Conservation (phyloP, 1,140 invertebrate species). For the Drosophila mauritiana region DNA sequence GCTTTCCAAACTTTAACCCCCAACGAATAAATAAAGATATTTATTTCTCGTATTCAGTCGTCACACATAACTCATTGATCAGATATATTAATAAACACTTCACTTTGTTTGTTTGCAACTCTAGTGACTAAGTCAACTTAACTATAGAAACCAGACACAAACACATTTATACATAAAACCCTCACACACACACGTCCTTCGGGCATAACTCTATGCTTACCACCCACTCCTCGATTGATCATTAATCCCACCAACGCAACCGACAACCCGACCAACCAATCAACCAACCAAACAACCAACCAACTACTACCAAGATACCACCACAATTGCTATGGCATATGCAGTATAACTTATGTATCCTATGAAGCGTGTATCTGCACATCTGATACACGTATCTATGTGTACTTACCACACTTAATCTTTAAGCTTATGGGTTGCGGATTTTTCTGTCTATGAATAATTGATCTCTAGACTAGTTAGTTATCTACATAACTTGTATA, state of each 20-base stretch:
- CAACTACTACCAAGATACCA: constrained; percentile 35
- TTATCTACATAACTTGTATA: constrained; percentile 59
- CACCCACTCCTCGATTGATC: constrained; percentile 30
- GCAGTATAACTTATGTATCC: constrained; percentile 12
- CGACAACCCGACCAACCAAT: constrained; percentile 18
- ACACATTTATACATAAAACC: constrained; percentile 25
- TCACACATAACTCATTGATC: constrained; percentile 81
- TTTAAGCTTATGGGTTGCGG: constrained; percentile 77
- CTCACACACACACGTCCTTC: constrained; percentile 27
- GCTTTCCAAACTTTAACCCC: constrained; percentile 60
- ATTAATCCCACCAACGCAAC: constrained; percentile 41
- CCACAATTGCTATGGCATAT: constrained; percentile 33
- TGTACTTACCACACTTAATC: constrained; percentile 65
- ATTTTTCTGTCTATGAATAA: constrained; percentile 56
- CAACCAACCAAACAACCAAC: constrained; percentile 7
- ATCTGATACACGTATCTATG: constrained; percentile 33
- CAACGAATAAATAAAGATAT: constrained; percentile 25
- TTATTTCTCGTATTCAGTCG: constrained; percentile 49
- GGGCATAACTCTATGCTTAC: constrained; percentile 58
- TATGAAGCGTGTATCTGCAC: constrained; percentile 25
- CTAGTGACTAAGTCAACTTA: constrained; percentile 63
- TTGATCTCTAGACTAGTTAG: constrained; percentile 63
- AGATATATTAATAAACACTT: constrained; percentile 60
- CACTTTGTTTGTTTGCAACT: constrained; percentile 77
- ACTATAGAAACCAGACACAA: constrained; percentile 53